These are phyloP conservation scores for Micronisus gabar DNA, from an alignment of 2,113 vertebrate genomes.

Conservation along the genomic window DNA sequence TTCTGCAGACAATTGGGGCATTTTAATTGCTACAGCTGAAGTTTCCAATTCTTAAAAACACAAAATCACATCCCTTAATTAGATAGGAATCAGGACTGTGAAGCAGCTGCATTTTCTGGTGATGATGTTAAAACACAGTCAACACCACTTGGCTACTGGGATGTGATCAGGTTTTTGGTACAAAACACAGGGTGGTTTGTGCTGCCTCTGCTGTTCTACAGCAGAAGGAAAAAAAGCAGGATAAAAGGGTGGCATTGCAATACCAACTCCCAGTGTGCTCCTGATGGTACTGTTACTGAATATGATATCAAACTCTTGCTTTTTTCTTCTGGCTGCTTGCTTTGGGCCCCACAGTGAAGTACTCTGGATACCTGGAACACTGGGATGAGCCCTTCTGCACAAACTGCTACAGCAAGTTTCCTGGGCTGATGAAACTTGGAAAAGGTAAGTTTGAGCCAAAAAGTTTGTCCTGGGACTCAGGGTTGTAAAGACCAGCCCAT, in stretches of 20 bases:
- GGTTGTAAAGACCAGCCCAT: not conserved
- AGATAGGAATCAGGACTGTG: not conserved
- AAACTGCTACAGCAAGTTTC: constrained; percentile 65
- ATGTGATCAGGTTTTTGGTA: not conserved
- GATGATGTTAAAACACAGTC: not conserved
- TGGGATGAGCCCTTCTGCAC: constrained; percentile 83
- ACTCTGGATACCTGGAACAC: constrained; percentile 86
- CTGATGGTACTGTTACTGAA: not conserved
- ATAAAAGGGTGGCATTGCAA: not conserved
- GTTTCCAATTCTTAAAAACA: not conserved
- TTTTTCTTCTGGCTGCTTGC: not conserved
- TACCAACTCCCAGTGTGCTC: not conserved
- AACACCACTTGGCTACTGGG: not conserved
- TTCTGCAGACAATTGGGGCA: not conserved
- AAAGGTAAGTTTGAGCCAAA: constrained; percentile 72
- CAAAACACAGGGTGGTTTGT: not conserved
- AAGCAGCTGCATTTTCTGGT: not conserved
- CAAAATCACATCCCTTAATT: not conserved
- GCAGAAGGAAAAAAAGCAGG: not conserved
- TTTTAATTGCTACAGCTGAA: not conserved
- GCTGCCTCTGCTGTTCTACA: not conserved
- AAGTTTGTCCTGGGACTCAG: not conserved
- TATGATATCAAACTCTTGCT: not conserved
- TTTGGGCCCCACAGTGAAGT: constrained; percentile 77
- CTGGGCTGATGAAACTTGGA: constrained; percentile 87